Percentiles rank a stretch among this genome's conserved stretches.
Evolutionary conservation across 2,113 vertebrate species (phyloP).

Genomic region (Scopus umbretta): DNA sequence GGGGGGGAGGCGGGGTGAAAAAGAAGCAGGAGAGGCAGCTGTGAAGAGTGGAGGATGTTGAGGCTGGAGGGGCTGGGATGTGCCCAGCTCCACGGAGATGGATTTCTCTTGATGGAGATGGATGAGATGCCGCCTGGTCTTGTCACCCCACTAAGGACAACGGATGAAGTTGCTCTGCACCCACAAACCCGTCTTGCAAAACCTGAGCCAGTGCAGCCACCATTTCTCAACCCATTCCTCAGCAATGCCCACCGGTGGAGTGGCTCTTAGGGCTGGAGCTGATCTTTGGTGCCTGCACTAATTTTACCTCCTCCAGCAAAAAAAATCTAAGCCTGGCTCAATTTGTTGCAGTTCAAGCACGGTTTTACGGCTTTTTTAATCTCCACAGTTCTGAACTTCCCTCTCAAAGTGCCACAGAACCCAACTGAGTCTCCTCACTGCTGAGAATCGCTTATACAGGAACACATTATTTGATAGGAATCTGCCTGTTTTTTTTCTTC

Average conservation of each 20-base stretch:
- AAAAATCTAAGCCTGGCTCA: background rate
- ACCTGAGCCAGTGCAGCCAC: background rate
- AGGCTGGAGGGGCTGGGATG: background rate
- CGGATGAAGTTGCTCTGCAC: background rate
- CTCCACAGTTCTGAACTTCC: background rate
- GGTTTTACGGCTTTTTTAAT: background rate
- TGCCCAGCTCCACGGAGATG: background rate
- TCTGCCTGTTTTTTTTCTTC: background rate
- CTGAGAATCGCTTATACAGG: accelerated
- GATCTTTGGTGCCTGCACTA: background rate
- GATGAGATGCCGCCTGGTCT: background rate
- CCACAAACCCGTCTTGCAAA: background rate
- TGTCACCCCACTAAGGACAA: background rate
- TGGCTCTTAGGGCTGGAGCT: background rate
- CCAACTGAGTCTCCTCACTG: background rate
- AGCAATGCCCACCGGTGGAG: accelerated
- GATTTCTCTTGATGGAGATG: background rate
- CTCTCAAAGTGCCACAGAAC: background rate
- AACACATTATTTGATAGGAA: background rate
- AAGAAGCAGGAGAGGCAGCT: background rate
- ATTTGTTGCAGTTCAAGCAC: background rate
- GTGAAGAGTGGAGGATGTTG: background rate
- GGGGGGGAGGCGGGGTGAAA: too few species aligned
- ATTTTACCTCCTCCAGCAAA: background rate
- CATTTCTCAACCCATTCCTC: background rate